Base-by-base conservation (phyloP, 2,113 vertebrate species). In the Syrmaticus mikado region DNA sequence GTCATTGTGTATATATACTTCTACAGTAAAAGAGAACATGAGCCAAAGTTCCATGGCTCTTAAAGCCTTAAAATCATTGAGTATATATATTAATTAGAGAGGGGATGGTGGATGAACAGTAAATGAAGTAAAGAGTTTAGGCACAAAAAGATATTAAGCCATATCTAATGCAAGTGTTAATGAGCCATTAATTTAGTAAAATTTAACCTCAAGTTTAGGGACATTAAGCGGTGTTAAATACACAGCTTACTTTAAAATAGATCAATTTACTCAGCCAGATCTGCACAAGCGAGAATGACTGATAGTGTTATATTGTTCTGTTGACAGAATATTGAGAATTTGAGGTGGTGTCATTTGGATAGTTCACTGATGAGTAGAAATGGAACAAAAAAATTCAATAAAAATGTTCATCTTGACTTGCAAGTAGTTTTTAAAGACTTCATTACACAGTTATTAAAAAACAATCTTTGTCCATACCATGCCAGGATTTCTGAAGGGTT, bases 401-500 rank as follows among this genome's bases (percentile, higher is more conserved):
- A 5, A 52, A 64, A 85, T 50, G 11, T 82, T 94, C 94, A 48
- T 88, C 60, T 92, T 55, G 65, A 62, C 65, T 82, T 84, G 75
- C 38, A 94, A 91, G 89, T 43, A 79, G 81, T 68, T 85, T 75
- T 32, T 85, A 22, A 65, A 96, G 77, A 20, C 13, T n/a, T 90
- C 28, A 90, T 87, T 96, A 83, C 68, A 66, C 41, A 95, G 40
- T 48, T 92, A 96, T 94, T 97, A 92, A 94, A 96, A 96, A 91
- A 28, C 17, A 67, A 80, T 89, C 90, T 97, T 96, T 95, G 34
- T 84, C 93, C 41, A 15, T 82, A 66, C 91, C 65, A 92, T 43
- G 57, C 60, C 81, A 50, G 68, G 30, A 41, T 68, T 94, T 95
- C 64, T 72, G 79, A 96, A 79, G 36, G 27, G 70, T 64, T 92